phyloP scores from a whole-genome alignment of 2,888 invertebrate genomes.

The Metopia argyrocephala region DNA sequence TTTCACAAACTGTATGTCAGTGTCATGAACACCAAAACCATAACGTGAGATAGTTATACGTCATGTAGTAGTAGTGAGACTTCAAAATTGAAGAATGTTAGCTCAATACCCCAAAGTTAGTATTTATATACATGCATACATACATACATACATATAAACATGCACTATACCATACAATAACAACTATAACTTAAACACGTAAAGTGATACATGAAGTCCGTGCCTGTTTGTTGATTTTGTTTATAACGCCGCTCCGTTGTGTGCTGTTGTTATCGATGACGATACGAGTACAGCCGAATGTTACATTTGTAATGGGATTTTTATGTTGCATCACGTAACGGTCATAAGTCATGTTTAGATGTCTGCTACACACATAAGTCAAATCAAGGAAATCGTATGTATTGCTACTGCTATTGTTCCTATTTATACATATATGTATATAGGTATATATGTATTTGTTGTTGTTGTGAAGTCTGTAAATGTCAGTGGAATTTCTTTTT shows the following conservation, averaged over 20 bases:
- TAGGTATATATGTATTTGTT: no score
- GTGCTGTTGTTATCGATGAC: background rate
- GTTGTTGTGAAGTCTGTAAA: slow-evolving; percentile 24
- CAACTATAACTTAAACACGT: slow-evolving; percentile 4
- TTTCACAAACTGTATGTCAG: slow-evolving; percentile 36
- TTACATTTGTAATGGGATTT: slow-evolving; percentile 71
- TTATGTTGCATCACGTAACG: slow-evolving; percentile 77
- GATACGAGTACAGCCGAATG: slow-evolving; percentile 20
- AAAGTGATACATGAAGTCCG: slow-evolving; percentile 23
- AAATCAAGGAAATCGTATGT: slow-evolving; percentile 64
- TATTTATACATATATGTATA: no score
- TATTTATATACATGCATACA: no score
- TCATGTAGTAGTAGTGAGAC: slow-evolving; percentile 66
- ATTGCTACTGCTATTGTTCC: background rate
- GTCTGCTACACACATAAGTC: slow-evolving; percentile 71
- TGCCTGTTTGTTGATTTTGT: slow-evolving; percentile 3
- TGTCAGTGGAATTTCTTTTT: slow-evolving; percentile 48
- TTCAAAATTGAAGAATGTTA: no score
- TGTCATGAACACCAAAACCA: slow-evolving; percentile 43
- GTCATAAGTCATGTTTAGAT: slow-evolving; percentile 77
- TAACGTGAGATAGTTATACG: slow-evolving; percentile 74
- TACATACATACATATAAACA: slow-evolving; percentile 47
- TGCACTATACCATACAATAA: slow-evolving; percentile 5
- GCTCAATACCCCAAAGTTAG: no score
- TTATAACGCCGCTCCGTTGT: background rate